A percentile compares a stretch with the other conserved stretches of the same genome.
Evolutionary conservation across 2,797 vertebrate species (phyloP).

Genomic region (Cyclopterus lumpus): DNA sequence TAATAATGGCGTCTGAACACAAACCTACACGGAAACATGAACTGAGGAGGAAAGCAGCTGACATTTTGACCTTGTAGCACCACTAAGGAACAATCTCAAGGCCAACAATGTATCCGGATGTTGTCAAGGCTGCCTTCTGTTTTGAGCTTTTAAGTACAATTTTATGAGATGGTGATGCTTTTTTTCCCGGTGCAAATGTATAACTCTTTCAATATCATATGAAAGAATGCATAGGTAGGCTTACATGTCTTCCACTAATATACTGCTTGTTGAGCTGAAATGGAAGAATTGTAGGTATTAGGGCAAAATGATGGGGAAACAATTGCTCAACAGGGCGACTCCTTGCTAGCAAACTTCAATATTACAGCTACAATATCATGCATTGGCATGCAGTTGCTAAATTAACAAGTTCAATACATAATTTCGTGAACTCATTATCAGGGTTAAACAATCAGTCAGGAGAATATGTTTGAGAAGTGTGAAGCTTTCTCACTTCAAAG

Average conservation of each 20-base stretch:
- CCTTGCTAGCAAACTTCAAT: constrained; percentile 24
- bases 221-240: constrained; percentile 81
- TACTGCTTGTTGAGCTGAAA: constrained; percentile 89
- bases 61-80: constrained; percentile 83
- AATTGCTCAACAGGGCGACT: constrained; percentile 59
- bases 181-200: constrained; percentile 80
- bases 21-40: constrained; percentile 75
- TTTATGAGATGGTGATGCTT: constrained; percentile 74
- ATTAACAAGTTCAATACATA: constrained; percentile 4
- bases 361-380: constrained; percentile 28
- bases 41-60: constrained; percentile 74
- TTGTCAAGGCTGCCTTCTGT: constrained; percentile 41
- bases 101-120: constrained; percentile 27
- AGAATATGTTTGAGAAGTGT: constrained; percentile 27
- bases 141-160: constrained; percentile 49
- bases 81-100: constrained; percentile 68
- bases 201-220: constrained; percentile 75
- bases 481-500: constrained; percentile 21
- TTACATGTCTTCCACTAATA: constrained; percentile 90
- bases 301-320: constrained; percentile 67
- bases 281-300: constrained; percentile 85
- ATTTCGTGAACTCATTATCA: constrained; percentile 15
- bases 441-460: constrained; percentile 6
- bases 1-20: constrained; percentile 76
- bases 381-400: constrained; percentile 38